Conservation (phyloP, 2,888 invertebrate genomes). For the Oscheius sp. region DNA sequence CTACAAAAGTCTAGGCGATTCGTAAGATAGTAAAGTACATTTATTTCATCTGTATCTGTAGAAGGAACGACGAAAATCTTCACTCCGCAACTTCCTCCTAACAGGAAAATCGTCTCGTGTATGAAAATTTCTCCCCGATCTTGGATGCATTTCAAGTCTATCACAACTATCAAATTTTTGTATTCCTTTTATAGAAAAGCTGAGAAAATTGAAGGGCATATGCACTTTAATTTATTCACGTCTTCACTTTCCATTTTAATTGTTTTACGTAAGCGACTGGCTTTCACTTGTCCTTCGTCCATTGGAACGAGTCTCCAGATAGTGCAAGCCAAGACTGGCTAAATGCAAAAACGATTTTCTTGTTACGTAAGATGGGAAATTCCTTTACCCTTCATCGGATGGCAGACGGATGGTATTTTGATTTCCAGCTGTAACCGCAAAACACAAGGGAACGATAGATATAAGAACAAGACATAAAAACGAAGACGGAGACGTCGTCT, state of each 20-base stretch:
- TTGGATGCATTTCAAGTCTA: no score
- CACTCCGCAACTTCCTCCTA: no score
- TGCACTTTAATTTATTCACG: not conserved
- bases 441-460: not conserved
- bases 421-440: not conserved
- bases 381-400: not conserved
- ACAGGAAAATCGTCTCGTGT: no score
- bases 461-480: no score
- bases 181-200: not conserved
- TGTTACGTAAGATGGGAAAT: constrained; percentile 6
- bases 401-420: not conserved
- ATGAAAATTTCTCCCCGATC: no score
- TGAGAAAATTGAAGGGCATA: not conserved
- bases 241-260: constrained; percentile 11
- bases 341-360: constrained; percentile 33
- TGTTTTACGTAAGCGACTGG: constrained; percentile 17
- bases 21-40: no score
- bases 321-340: constrained; percentile 34
- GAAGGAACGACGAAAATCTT: no score
- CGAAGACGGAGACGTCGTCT: no score
- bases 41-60: no score
- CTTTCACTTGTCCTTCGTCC: constrained; percentile 25
- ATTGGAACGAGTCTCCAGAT: constrained; percentile 14
- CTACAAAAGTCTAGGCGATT: no score
- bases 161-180: not conserved